Evolutionary conservation across 1,140 invertebrate species (phyloP).

Genomic region (Drosophila littoralis): DNA sequence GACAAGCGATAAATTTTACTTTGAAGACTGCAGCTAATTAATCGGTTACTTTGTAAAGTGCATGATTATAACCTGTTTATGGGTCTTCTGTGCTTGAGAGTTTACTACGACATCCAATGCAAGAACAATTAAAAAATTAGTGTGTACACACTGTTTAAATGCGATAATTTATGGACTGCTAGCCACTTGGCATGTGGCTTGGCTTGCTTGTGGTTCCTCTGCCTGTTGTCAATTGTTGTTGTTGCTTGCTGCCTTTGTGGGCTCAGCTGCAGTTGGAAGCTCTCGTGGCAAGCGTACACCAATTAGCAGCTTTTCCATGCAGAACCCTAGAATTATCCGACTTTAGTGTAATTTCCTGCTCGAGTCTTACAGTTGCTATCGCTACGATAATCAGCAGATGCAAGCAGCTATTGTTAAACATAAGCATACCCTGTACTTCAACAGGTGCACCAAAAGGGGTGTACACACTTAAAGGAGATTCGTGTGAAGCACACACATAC

Average conservation of each 20-base stretch:
- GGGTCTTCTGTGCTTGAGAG: too few species aligned
- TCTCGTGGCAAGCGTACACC: conserved; percentile 14
- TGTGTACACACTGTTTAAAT: conserved; percentile 14
- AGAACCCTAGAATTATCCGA: not conserved
- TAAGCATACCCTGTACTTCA: not conserved
- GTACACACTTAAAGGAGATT: too few species aligned
- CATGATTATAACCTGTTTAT: too few species aligned
- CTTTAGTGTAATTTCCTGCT: conserved; percentile 8
- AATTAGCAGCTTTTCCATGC: conserved; percentile 28
- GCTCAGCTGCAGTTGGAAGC: conserved; percentile 2
- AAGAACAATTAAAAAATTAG: conserved; percentile 1
- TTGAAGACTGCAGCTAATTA: too few species aligned
- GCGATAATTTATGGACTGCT: conserved; percentile 10
- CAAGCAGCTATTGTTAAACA: not conserved
- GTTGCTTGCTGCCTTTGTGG: not conserved
- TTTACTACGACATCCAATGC: not conserved
- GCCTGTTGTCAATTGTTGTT: not conserved
- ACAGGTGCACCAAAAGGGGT: too few species aligned
- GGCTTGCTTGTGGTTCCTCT: not conserved
- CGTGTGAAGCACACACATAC: too few species aligned
- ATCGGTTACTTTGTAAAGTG: too few species aligned
- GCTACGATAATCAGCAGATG: not conserved
- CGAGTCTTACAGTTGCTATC: not conserved
- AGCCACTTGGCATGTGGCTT: conserved; percentile 6
- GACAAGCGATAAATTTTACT: too few species aligned